Evolutionary conservation across 2,113 vertebrate species (phyloP).

Genomic region (Chaetura pelagica): DNA sequence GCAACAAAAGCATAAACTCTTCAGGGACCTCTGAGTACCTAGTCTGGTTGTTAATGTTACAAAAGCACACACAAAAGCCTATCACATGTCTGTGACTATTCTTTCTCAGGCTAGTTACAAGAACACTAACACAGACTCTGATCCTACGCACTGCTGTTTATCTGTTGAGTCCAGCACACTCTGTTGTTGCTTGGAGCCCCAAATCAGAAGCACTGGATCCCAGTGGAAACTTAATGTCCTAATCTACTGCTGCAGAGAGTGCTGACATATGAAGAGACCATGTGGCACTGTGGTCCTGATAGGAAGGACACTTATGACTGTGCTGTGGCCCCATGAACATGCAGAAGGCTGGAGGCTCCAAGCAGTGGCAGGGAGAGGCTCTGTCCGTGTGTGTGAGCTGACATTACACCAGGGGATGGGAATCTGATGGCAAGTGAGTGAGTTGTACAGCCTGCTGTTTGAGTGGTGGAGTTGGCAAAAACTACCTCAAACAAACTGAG

Average conservation of each 20-base stretch:
- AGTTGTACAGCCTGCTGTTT: accelerated
- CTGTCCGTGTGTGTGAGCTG: not conserved
- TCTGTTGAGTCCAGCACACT: not conserved
- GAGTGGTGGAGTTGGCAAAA: not conserved
- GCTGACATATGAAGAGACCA: not conserved
- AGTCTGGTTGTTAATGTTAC: not conserved
- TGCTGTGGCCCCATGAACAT: not conserved
- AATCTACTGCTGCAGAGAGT: not conserved
- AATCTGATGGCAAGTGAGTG: accelerated
- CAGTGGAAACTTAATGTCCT: not conserved
- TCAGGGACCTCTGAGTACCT: not conserved
- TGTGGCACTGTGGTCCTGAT: accelerated
- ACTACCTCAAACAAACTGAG: not conserved
- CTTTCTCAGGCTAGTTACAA: not conserved
- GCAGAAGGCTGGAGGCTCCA: not conserved
- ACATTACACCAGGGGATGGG: not conserved
- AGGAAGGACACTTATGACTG: not conserved
- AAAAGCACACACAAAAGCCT: not conserved
- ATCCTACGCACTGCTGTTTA: not conserved
- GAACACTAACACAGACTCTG: not conserved
- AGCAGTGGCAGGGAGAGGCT: not conserved
- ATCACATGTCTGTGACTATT: not conserved
- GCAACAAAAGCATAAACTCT: not conserved
- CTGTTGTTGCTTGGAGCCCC: not conserved
- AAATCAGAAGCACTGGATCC: not conserved